Conservation (phyloP, 2,888 invertebrate species). For the Agonopterix alstromeriana region DNA sequence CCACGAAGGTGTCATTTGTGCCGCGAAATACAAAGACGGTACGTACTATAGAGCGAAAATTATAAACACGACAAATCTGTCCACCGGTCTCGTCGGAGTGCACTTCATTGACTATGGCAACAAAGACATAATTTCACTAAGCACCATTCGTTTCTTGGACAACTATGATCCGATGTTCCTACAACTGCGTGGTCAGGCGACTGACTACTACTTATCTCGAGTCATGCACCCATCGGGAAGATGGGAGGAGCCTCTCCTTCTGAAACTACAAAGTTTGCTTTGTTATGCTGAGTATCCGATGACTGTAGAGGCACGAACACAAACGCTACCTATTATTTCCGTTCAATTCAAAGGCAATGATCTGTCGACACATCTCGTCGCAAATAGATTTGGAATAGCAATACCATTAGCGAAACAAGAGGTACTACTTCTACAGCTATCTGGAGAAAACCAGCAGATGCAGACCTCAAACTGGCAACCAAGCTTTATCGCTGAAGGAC, state of each 20-base stretch:
- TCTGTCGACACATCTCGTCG: conserved; percentile 60
- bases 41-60: conserved; percentile 81
- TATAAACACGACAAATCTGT: conserved; percentile 56
- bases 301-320: conserved; percentile 50
- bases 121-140: conserved; percentile 75
- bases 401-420: conserved; percentile 68
- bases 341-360: conserved; percentile 67
- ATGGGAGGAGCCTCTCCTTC: conserved; percentile 70
- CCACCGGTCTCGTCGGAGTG: conserved; percentile 77
- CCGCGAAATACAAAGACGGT: conserved; percentile 81
- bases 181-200: conserved; percentile 75
- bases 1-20: conserved; percentile 76
- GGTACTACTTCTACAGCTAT: conserved; percentile 37
- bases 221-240: conserved; percentile 66
- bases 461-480: conserved; percentile 42
- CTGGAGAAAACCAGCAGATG: conserved; percentile 32
- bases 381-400: conserved; percentile 60
- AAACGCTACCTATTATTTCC: conserved; percentile 56
- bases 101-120: conserved; percentile 83
- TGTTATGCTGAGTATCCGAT: conserved; percentile 60
- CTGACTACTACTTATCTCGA: conserved; percentile 77
- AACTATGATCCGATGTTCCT: conserved; percentile 65
- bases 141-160: conserved; percentile 76
- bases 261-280: conserved; percentile 55
- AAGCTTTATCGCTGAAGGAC: conserved; percentile 33